phyloP scores from a whole-genome alignment of 1,140 invertebrate species.

The Mercenaria mercenaria region DNA sequence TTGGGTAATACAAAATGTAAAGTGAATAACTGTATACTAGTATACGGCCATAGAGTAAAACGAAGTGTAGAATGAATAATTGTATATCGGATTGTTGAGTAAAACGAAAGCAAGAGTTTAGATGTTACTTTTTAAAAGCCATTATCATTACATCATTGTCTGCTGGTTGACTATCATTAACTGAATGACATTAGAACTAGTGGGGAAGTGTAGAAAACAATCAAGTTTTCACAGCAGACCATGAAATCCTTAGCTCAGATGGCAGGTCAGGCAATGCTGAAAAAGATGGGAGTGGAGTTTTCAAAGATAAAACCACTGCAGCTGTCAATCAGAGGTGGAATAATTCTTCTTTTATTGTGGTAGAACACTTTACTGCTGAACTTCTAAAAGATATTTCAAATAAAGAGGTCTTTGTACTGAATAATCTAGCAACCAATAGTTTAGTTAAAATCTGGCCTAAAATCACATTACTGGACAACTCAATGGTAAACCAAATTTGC shows the following conservation, averaged over 20 bases:
- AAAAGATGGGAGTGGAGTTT: not conserved
- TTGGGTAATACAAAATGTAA: too few relatives aligned
- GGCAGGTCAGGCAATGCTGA: conserved; percentile 21
- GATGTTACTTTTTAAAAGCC: too few relatives aligned
- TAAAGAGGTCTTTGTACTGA: not conserved
- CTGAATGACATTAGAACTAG: not conserved
- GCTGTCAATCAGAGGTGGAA: not conserved
- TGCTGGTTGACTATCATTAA: not conserved
- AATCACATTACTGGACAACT: not conserved
- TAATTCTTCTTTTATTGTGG: not conserved
- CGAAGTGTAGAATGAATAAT: too few relatives aligned
- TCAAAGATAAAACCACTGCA: not conserved
- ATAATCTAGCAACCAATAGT: too few relatives aligned
- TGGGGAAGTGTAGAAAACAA: not conserved
- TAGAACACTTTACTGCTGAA: not conserved
- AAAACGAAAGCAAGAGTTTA: too few relatives aligned
- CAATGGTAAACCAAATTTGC: not conserved
- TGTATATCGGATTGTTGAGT: too few relatives aligned
- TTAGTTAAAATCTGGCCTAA: too few relatives aligned
- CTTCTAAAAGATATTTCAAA: conserved; percentile 16
- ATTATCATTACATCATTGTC: not conserved
- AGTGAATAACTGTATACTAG: too few relatives aligned
- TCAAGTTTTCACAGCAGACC: not conserved
- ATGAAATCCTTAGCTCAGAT: not conserved
- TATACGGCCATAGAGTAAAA: too few relatives aligned